Base-by-base conservation (phyloP, 2,113 vertebrate genomes). In the Gymnarchus niloticus region DNA sequence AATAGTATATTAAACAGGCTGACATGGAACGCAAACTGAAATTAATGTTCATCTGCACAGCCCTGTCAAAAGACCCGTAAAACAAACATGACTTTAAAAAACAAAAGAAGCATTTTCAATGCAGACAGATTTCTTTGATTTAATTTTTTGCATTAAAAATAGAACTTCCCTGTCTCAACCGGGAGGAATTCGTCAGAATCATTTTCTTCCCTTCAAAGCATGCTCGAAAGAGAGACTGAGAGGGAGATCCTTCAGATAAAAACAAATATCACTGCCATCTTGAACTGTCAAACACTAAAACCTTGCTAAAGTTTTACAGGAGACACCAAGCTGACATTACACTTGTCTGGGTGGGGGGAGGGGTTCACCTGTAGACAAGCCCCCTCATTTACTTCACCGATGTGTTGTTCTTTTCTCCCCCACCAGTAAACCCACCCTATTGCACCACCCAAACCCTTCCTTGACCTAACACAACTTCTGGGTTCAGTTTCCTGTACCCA, bases 241-340 rank as follows among this genome's bases (percentile, higher is more conserved):
- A 61, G 8, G 2, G 28, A 69, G 5, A n/a, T 80, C 49, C 78
- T 52, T 51, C 59, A 84, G 28, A 23, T 14, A 54, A 77, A 52
- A 84, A 87, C 83, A 89, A 84, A 87, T 77, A 87, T 94, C 95
- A 95, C 93, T 93, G 93, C 95, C 94, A 94, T 94, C 95, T 95
- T 93, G 94, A 96, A 96, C 96, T 96, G 96, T 91, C 89, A 93
- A 95, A 93, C 95, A 95, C 95, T 95, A 95, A 95, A 94, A 95
- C 94, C 96, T 95, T 95, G 95, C 95, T 96, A 96, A 95, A 96
- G 95, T 96, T 96, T 89, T 95, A 73, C 94, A 92, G 95, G 12
- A 93, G 93, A 94, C 94, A 94, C 94, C 95, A 96, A 96, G 96
- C 95, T 96, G 95, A 95, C 61, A 65, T 37, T 65, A 69, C 19